Conservation (phyloP, 2,888 invertebrate genomes). For the Automeris io region DNA sequence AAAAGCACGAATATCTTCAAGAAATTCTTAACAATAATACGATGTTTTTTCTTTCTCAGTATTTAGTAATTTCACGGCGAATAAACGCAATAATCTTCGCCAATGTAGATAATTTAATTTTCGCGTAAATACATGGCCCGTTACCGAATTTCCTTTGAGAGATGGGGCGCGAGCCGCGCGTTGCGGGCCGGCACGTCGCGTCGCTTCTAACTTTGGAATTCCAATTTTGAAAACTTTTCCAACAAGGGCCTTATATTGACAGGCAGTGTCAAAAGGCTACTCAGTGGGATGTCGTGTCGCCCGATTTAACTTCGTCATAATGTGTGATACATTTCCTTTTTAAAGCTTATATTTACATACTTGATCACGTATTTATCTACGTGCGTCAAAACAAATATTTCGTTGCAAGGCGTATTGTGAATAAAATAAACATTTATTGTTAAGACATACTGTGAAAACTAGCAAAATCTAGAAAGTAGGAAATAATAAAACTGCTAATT, state of each 20-base stretch:
- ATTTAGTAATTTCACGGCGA: constrained; percentile 62
- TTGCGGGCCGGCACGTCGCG: constrained; percentile 67
- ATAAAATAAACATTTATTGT: too few relatives aligned
- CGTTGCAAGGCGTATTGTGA: neutral
- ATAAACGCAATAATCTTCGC: constrained; percentile 65
- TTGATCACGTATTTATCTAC: too few relatives aligned
- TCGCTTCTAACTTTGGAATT: constrained; percentile 71
- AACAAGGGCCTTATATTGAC: constrained; percentile 70
- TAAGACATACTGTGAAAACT: too few relatives aligned
- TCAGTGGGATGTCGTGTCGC: constrained; percentile 18
- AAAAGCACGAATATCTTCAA: too few relatives aligned
- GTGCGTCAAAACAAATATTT: too few relatives aligned
- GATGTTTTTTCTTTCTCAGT: constrained; percentile 38
- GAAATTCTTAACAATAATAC: constrained; percentile 19
- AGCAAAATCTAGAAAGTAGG: too few relatives aligned
- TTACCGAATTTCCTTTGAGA: constrained; percentile 74
- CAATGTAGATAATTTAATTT: constrained; percentile 68
- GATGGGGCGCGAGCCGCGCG: constrained; percentile 56
- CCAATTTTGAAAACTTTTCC: constrained; percentile 76
- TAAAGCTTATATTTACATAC: neutral
- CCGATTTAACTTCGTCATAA: neutral
- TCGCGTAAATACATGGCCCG: constrained; percentile 64
- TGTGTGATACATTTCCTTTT: neutral
- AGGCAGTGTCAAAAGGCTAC: constrained; percentile 65
- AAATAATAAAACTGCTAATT: too few relatives aligned